A percentile compares a stretch with the other conserved stretches of the same genome.
Evolutionary conservation across 2,888 invertebrate genomes (phyloP).

Genomic region (Galeruca laticollis): DNA sequence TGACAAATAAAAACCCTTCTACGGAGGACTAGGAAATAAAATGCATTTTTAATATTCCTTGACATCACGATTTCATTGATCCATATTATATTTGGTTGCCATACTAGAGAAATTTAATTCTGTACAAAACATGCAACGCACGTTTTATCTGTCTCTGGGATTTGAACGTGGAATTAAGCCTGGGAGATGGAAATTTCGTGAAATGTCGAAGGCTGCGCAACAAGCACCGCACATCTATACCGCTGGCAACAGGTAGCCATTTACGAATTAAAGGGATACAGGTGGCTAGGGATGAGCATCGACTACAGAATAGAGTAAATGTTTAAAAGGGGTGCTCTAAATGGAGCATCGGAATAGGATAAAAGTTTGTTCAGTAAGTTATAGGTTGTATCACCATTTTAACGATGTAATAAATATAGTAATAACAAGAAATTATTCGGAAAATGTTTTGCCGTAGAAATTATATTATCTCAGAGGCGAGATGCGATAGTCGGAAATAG

Average conservation of each 20-base stretch:
- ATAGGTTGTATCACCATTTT: neutral
- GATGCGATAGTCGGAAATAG: neutral
- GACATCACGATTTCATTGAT: too few species aligned
- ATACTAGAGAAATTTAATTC: neutral
- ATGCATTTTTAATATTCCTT: too few species aligned
- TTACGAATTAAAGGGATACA: slow-evolving; percentile 26
- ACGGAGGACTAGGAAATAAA: too few species aligned
- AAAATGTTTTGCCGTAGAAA: neutral
- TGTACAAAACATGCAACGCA: neutral
- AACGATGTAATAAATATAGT: neutral
- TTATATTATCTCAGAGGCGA: neutral
- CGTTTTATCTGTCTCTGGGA: neutral
- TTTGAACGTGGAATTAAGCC: neutral
- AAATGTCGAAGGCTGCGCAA: slow-evolving; percentile 23
- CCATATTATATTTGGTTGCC: too few species aligned
- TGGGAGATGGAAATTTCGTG: slow-evolving; percentile 5
- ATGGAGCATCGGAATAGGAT: neutral
- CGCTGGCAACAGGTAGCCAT: slow-evolving; percentile 28
- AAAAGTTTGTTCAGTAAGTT: neutral
- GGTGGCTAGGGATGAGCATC: slow-evolving; percentile 12
- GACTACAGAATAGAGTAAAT: neutral
- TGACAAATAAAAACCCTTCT: too few species aligned
- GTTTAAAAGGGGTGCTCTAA: neutral
- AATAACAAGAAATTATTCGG: neutral
- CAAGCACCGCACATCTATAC: slow-evolving; percentile 8